Base-by-base conservation (phyloP, 1,140 invertebrate genomes). In the Drosophila carrolli region DNA sequence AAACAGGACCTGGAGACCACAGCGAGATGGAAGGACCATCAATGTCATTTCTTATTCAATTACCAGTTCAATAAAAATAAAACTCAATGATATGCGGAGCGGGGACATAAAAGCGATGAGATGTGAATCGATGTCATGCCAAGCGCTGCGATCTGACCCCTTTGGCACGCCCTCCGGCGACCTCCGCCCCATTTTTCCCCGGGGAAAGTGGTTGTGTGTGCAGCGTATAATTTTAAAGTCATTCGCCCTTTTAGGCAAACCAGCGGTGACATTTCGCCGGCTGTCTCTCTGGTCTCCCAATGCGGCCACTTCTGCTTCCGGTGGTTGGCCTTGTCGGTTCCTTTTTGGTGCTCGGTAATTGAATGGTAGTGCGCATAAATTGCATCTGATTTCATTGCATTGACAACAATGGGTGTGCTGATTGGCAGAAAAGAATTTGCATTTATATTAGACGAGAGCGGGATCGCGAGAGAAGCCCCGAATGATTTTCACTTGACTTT, bases 31-130 rank as follows among this genome's bases (percentile, higher is more conserved):
- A 40, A 37, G 57, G 81, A 68, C 76, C 81, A 77, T 84, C 81
- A 81, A 78, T 70, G 78, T 81, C 78, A 81, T 85, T 85, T 78
- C 82, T 85, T 85, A 85, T 85, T 85, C 82, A 85, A 85, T 85
- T 85, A 85, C 81, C 78, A 71, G 78, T 81, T 85, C 82, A 85
- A 85, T 85, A 85, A 85, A 85, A 85, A 85, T 85, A 85, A 85
- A 85, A 78, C 75, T 81, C 81, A 85, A 85, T 78, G 82, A 80
- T 75, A 85, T 85, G 81, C 81, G 72, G 55, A 19, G 63, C 53
- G 56, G 72, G 50, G 47, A 61, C 76, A 84, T 84, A 84, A 80
- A 84, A 80, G 66, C 55, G 56, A 57, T 47, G 67, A 53, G 44
- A 50, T 71, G 65, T 40, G 65, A 43, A 53, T 35, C 77, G 41